A percentile compares a stretch with the other conserved stretches of the same genome.
These are phyloP conservation scores for Torymus texanus DNA, from an alignment of 2,888 invertebrate genomes.

Conservation along the genomic window DNA sequence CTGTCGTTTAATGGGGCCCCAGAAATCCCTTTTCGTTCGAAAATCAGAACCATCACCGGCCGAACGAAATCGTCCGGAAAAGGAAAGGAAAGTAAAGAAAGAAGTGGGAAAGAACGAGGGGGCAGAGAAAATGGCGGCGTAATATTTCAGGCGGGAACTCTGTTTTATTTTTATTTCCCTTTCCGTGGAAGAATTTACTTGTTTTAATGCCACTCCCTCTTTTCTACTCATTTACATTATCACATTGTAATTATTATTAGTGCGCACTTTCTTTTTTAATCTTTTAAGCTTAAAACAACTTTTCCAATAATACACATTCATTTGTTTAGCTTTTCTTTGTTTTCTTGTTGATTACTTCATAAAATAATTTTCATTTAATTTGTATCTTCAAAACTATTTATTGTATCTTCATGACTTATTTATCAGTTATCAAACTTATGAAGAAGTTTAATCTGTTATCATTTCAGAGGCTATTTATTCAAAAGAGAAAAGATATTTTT, in stretches of 20 bases:
- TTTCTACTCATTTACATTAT: background rate
- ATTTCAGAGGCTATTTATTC: too few species aligned
- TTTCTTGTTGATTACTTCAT: too few species aligned
- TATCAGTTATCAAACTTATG: too few species aligned
- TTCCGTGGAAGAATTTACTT: slow-evolving; percentile 24
- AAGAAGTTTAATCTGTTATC: too few species aligned
- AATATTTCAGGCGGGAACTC: slow-evolving; percentile 32
- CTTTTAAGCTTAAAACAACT: background rate
- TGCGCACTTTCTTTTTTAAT: background rate
- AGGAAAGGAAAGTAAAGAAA: background rate
- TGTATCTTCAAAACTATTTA: too few species aligned
- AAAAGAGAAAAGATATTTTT: too few species aligned
- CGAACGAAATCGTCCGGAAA: slow-evolving; percentile 46
- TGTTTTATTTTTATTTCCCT: slow-evolving; percentile 37
- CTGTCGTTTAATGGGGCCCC: slow-evolving; percentile 50
- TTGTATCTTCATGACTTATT: too few species aligned
- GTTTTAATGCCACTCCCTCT: slow-evolving; percentile 10
- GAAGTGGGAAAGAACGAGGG: background rate
- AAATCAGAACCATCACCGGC: slow-evolving; percentile 35
- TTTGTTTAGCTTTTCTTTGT: too few species aligned
- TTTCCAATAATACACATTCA: too few species aligned
- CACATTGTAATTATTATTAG: background rate
- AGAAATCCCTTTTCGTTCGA: slow-evolving; percentile 47
- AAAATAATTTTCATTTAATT: too few species aligned
- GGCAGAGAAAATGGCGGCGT: background rate